These are phyloP conservation scores for Setophaga petechia DNA, from an alignment of 2,113 vertebrate species.

Conservation along the genomic window DNA sequence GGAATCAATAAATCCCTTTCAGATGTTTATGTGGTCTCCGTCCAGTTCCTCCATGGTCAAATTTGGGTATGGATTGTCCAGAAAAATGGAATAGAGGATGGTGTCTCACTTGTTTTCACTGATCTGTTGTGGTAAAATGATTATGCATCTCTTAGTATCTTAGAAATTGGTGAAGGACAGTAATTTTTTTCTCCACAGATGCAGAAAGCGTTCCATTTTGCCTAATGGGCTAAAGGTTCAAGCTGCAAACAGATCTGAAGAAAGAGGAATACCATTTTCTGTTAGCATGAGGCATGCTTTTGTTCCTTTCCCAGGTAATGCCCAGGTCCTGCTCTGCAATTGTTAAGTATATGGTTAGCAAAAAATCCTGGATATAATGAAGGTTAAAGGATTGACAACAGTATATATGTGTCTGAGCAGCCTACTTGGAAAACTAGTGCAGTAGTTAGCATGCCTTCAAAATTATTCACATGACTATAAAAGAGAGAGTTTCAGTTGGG, in stretches of 20 bases:
- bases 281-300: constrained; percentile 97
- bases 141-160: background rate
- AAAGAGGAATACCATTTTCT: constrained; percentile 80
- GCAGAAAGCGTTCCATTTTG: background rate
- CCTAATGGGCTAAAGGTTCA: background rate
- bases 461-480: background rate
- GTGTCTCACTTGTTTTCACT: background rate
- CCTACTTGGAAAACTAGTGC: background rate
- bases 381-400: background rate
- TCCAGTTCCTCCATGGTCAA: background rate
- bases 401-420: background rate
- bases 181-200: constrained; percentile 48
- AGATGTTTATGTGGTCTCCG: background rate
- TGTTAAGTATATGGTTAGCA: background rate
- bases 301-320: constrained; percentile 89
- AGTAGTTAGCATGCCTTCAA: background rate
- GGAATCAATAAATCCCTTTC: background rate
- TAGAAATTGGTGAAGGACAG: background rate
- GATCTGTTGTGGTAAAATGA: background rate
- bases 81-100: background rate
- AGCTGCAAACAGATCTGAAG: constrained; percentile 37
- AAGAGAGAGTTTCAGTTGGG: background rate
- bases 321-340: background rate
- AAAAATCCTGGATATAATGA: background rate
- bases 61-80: background rate